Evolutionary conservation across 2,113 vertebrate species (phyloP).

Genomic region (Hydrochoerus hydrochaeris): DNA sequence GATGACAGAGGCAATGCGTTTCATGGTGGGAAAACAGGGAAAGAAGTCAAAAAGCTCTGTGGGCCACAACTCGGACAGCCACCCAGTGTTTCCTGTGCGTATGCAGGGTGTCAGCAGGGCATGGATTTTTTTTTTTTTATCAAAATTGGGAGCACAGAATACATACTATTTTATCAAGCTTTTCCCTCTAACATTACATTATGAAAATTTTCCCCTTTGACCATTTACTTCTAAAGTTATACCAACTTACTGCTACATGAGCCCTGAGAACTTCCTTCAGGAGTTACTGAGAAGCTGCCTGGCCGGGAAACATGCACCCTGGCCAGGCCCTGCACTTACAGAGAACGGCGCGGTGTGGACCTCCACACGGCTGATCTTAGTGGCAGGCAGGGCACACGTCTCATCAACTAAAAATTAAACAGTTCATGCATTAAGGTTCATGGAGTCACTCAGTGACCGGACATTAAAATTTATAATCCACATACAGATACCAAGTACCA

Average conservation of each 20-base stretch:
- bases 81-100: not conserved
- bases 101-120: not conserved
- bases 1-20: not conserved
- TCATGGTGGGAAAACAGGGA: slow-evolving; percentile 28
- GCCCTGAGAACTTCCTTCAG: not conserved
- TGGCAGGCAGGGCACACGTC: slow-evolving; percentile 76
- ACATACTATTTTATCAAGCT: not conserved
- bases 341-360: slow-evolving; percentile 78
- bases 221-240: not conserved
- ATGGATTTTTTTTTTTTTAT: slow-evolving; percentile 1
- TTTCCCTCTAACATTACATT: slow-evolving; percentile 37
- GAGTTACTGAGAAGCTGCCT: not conserved
- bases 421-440: slow-evolving; percentile 48
- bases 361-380: slow-evolving; percentile 82
- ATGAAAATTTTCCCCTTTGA: slow-evolving; percentile 25
- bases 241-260: not conserved
- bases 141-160: slow-evolving; percentile 8
- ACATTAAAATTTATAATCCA: slow-evolving; percentile 57
- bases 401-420: slow-evolving; percentile 85
- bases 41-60: slow-evolving; percentile 21
- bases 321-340: slow-evolving; percentile 83
- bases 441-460: not conserved
- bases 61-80: not conserved
- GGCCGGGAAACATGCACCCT: not conserved
- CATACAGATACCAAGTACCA: not conserved